Evolutionary conservation across 1,140 invertebrate genomes (phyloP).

Genomic region (Bombus impatiens): DNA sequence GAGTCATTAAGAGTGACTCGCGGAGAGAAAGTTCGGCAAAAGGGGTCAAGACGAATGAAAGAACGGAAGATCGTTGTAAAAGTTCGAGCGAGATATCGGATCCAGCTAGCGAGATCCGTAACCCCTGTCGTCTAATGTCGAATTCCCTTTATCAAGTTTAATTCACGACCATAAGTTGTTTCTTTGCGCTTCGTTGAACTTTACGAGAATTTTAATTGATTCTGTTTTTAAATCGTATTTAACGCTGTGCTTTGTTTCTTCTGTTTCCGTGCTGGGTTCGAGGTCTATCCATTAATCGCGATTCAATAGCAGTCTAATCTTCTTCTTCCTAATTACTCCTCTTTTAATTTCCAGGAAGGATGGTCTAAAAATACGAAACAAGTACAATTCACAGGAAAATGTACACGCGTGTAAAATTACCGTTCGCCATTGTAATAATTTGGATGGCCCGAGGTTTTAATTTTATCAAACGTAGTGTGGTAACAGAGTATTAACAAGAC

Average conservation of each 20-base stretch:
- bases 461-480: not conserved
- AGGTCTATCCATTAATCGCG: not conserved
- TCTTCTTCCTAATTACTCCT: not conserved
- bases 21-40: constrained; percentile 35
- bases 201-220: constrained; percentile 19
- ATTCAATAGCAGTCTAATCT: not conserved
- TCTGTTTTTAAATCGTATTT: not conserved
- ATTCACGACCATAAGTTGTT: constrained; percentile 32
- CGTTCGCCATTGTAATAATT: not conserved
- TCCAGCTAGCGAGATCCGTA: not conserved
- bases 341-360: not conserved
- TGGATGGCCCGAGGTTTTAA: not conserved
- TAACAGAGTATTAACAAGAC: constrained; percentile 41
- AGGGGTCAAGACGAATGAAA: constrained; percentile 35
- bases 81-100: constrained; percentile 26
- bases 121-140: not conserved
- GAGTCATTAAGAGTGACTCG: constrained; percentile 44
- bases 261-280: not conserved
- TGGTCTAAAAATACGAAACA: not conserved
- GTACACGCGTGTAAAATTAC: not conserved
- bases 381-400: not conserved
- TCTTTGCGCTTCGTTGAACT: not conserved
- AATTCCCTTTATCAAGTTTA: constrained; percentile 2
- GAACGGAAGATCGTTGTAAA: constrained; percentile 20
- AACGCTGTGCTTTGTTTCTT: not conserved